These are phyloP conservation scores for Tetranychus truncatus DNA, from an alignment of 2,888 invertebrate genomes.

Conservation along the genomic window DNA sequence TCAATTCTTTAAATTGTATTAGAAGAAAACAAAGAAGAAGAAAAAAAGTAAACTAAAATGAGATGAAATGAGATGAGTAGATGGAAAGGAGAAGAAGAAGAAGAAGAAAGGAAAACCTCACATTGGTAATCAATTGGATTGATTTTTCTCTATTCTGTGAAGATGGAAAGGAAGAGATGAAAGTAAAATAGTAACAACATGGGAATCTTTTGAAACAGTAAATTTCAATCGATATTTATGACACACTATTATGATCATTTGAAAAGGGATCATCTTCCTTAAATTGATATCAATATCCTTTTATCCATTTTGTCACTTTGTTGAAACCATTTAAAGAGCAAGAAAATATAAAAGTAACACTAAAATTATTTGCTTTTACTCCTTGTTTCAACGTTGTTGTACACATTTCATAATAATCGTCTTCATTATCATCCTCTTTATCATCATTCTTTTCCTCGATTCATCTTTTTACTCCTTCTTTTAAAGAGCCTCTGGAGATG, in stretches of 20 bases:
- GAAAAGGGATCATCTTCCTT: neutral
- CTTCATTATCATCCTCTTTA: neutral
- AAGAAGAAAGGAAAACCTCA: neutral
- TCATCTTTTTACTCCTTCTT: neutral
- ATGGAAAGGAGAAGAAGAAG: neutral
- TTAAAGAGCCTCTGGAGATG: neutral
- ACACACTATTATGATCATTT: neutral
- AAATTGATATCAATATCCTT: neutral
- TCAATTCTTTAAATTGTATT: no score
- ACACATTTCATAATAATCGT: neutral
- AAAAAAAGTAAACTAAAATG: neutral
- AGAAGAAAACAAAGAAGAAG: no score
- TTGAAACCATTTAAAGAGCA: neutral
- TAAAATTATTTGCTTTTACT: neutral
- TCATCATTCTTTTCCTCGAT: neutral
- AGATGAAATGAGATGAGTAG: neutral
- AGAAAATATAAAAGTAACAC: neutral
- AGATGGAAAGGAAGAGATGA: neutral
- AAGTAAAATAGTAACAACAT: neutral
- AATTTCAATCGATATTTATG: slow-evolving; percentile 1
- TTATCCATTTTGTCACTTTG: neutral
- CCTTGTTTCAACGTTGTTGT: neutral
- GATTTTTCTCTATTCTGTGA: neutral
- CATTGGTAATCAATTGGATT: neutral
- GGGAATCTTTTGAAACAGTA: neutral